phyloP scores from a whole-genome alignment of 1,140 invertebrate species.

The Drosophila rufa region DNA sequence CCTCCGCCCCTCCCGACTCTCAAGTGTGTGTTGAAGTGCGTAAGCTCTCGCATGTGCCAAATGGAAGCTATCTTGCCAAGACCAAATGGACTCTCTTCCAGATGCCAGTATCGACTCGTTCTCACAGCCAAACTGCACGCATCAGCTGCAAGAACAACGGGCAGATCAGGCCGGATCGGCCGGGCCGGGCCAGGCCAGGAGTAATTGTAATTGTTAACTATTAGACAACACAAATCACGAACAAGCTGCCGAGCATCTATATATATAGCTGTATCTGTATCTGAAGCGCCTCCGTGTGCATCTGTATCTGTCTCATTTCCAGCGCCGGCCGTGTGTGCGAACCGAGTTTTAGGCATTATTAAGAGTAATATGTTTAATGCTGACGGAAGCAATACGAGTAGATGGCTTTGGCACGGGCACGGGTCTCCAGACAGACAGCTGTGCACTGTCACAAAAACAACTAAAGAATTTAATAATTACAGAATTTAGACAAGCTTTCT shows the following conservation, averaged over 20 bases:
- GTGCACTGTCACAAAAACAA: conserved; percentile 12
- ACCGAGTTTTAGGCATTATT: conserved; percentile 71
- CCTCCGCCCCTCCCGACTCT: conserved; percentile 9
- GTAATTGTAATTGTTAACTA: conserved; percentile 78
- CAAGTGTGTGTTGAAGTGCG: conserved; percentile 77
- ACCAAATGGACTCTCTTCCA: conserved; percentile 11
- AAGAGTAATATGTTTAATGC: conserved; percentile 76
- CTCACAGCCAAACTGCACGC: conserved; percentile 62
- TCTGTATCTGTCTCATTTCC: conserved; percentile 21
- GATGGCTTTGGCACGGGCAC: conserved; percentile 66
- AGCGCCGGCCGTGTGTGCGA: conserved; percentile 32
- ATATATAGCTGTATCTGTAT: conserved; percentile 28
- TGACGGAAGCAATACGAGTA: conserved; percentile 74
- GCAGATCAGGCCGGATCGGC: conserved; percentile 15
- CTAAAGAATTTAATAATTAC: background rate
- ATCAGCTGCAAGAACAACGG: conserved; percentile 44
- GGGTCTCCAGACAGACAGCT: conserved; percentile 33
- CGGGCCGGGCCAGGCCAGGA: conserved; percentile 40
- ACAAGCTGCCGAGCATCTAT: conserved; percentile 58
- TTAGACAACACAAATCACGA: conserved; percentile 82
- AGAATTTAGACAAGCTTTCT: background rate
- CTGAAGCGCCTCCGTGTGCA: conserved; percentile 21
- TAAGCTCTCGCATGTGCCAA: conserved; percentile 56
- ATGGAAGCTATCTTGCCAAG: conserved; percentile 7
- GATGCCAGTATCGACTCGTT: conserved; percentile 19